Evolutionary conservation across 2,888 invertebrate genomes (phyloP).

Genomic region (Alentia gelatinosa): DNA sequence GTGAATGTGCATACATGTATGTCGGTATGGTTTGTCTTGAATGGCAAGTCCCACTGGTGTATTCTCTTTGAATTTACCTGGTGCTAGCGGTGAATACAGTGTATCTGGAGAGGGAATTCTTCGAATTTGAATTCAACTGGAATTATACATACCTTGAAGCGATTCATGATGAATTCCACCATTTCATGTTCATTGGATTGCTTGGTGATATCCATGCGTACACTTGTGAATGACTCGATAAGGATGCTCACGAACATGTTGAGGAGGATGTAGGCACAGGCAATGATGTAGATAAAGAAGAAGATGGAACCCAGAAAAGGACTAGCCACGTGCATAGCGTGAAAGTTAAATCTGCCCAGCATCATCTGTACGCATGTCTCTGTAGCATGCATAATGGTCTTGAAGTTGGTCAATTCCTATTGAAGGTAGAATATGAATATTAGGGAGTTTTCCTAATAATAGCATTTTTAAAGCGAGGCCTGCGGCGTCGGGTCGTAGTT

Average conservation of each 20-base stretch:
- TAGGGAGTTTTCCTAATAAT: no score
- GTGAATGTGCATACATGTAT: neutral
- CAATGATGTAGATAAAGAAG: constrained; percentile 59
- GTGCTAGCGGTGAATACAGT: no score
- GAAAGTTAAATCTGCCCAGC: constrained; percentile 80
- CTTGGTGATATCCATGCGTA: constrained; percentile 71
- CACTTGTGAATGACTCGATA: constrained; percentile 76
- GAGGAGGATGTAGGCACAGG: constrained; percentile 76
- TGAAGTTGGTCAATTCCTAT: constrained; percentile 64
- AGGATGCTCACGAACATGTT: constrained; percentile 79
- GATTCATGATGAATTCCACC: constrained; percentile 73
- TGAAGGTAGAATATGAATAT: neutral
- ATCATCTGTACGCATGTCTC: constrained; percentile 79
- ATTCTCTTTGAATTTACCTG: no score
- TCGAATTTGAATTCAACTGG: no score
- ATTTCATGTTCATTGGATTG: constrained; percentile 79
- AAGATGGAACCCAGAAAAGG: constrained; percentile 74
- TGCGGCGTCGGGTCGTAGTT: no score
- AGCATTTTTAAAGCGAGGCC: no score
- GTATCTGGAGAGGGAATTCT: no score
- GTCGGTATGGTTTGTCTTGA: neutral
- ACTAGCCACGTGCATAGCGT: constrained; percentile 74
- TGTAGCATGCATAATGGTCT: constrained; percentile 69
- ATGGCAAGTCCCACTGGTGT: no score
- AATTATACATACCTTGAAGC: constrained; percentile 64